These are phyloP conservation scores for Stylophora pistillata DNA, from an alignment of 64 coral and sea anemone genomes.

Conservation along the genomic window DNA sequence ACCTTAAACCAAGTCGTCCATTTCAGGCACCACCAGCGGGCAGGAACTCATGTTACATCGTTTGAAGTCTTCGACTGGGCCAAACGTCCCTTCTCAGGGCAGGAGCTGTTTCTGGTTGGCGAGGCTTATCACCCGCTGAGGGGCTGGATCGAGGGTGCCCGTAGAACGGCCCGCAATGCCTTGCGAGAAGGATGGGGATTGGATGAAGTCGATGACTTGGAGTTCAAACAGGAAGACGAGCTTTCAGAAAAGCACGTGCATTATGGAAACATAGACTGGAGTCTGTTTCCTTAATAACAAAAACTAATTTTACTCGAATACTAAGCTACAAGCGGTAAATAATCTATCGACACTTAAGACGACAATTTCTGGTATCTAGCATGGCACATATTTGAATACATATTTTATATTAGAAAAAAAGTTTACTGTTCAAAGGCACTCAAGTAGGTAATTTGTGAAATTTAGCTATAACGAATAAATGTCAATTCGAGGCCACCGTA, in stretches of 20 bases:
- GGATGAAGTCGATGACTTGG: not conserved
- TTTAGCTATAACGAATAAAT: too few species aligned
- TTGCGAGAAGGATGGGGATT: slow-evolving; percentile 67
- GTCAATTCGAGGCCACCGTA: too few species aligned
- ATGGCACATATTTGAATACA: too few species aligned
- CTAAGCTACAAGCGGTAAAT: too few species aligned
- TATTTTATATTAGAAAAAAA: too few species aligned
- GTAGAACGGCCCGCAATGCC: slow-evolving; percentile 57
- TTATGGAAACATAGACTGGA: not conserved
- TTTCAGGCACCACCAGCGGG: slow-evolving; percentile 66
- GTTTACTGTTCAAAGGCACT: too few species aligned
- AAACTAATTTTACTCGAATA: too few species aligned
- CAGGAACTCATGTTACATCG: slow-evolving; percentile 57
- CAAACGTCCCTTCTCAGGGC: slow-evolving; percentile 61
- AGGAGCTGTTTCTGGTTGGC: slow-evolving; percentile 69
- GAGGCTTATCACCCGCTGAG: slow-evolving; percentile 63
- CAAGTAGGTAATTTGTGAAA: too few species aligned
- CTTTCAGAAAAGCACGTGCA: not conserved
- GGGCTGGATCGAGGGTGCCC: slow-evolving; percentile 73
- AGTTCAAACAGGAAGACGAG: not conserved
- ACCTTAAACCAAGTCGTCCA: not conserved
- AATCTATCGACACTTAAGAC: too few species aligned
- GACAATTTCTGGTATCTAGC: too few species aligned
- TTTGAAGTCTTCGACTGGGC: slow-evolving; percentile 72
- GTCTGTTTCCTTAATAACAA: not conserved